These are phyloP conservation scores for Liasis olivaceus DNA, from an alignment of 2,797 vertebrate genomes.

Conservation along the genomic window DNA sequence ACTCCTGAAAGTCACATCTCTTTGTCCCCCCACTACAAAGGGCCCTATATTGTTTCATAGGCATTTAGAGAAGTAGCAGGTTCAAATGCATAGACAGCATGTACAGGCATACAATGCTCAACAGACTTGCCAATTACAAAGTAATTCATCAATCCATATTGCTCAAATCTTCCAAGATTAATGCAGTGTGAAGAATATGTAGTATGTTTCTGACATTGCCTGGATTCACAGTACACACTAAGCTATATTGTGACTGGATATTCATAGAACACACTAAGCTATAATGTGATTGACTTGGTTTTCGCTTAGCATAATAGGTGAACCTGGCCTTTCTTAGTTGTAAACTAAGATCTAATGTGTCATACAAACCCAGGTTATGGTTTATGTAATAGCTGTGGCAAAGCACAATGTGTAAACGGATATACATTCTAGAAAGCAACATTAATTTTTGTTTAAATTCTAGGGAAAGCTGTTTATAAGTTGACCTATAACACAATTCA, in stretches of 20 bases:
- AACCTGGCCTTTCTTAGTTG: neutral
- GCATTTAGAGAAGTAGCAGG: neutral
- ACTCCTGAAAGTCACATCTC: neutral
- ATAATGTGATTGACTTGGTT: neutral
- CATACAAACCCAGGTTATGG: neutral
- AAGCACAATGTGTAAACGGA: neutral
- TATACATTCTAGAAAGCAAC: neutral
- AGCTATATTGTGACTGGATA: neutral
- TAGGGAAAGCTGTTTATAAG: neutral
- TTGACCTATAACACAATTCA: neutral
- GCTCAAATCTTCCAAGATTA: conserved; percentile 20
- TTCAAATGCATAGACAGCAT: neutral
- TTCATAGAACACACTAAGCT: neutral
- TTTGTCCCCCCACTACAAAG: neutral
- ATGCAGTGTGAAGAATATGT: neutral
- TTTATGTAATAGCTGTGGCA: neutral
- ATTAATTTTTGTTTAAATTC: neutral
- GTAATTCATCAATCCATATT: conserved; percentile 22
- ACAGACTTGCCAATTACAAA: conserved; percentile 9
- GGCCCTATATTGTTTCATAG: neutral
- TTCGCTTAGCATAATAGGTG: neutral
- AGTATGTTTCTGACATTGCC: neutral
- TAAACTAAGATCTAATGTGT: neutral
- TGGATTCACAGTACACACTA: neutral
- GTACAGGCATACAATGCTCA: neutral